Percentiles rank a stretch among this genome's conserved stretches.
Conservation (phyloP, 2,113 vertebrate genomes). For the Gracilinanus agilis region DNA sequence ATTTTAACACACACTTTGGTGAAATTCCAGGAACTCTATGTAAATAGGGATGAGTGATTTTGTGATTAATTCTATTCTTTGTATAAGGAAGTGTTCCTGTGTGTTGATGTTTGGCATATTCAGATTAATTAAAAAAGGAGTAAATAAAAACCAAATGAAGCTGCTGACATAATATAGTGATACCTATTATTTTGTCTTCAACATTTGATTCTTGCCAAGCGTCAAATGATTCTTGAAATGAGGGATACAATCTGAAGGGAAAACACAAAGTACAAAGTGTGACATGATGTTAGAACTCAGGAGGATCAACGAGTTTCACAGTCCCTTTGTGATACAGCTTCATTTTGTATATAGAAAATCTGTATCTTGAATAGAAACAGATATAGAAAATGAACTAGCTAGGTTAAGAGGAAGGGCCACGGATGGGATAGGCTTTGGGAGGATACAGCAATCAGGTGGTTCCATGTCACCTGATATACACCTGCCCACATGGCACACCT, state of each 20-base stretch:
- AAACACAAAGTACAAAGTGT: slow-evolving; percentile 58
- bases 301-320: not conserved
- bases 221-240: slow-evolving; percentile 67
- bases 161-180: not conserved
- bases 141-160: not conserved
- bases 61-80: not conserved
- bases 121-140: not conserved
- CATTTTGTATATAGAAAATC: not conserved
- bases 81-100: not conserved
- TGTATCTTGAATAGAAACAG: not conserved
- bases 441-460: not conserved
- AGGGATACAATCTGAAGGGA: slow-evolving; percentile 72
- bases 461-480: not conserved
- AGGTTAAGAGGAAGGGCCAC: not conserved
- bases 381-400: not conserved
- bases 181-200: slow-evolving; percentile 85
- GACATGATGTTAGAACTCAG: not conserved
- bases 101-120: not conserved
- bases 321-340: not conserved
- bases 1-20: not conserved
- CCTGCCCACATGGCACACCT: not conserved
- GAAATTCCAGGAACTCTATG: not conserved
- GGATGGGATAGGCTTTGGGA: not conserved
- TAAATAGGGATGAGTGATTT: not conserved
- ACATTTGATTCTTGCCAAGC: slow-evolving; percentile 71